phyloP scores from a whole-genome alignment of 2,797 vertebrate species.

The Labroides dimidiatus region DNA sequence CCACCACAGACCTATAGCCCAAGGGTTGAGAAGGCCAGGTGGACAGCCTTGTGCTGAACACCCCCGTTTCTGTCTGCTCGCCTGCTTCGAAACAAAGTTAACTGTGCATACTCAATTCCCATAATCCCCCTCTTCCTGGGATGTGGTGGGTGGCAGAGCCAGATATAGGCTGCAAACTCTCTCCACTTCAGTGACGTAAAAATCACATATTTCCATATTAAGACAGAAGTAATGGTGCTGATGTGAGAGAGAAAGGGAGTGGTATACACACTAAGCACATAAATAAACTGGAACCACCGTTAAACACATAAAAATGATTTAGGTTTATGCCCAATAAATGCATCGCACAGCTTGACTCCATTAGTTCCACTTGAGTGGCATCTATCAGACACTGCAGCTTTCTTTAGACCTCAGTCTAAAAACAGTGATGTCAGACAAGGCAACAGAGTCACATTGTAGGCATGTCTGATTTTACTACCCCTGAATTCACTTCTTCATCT shows the following conservation, averaged over 20 bases:
- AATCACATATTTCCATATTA: slow-evolving; percentile 55
- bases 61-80: slow-evolving; percentile 21
- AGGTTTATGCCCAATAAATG: slow-evolving; percentile 71
- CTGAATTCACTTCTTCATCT: slow-evolving; percentile 30
- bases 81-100: slow-evolving; percentile 61
- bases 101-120: slow-evolving; percentile 54
- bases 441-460: slow-evolving; percentile 56
- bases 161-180: slow-evolving; percentile 62
- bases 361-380: slow-evolving; percentile 77
- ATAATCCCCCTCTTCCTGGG: slow-evolving; percentile 65
- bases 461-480: slow-evolving; percentile 46
- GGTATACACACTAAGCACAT: slow-evolving; percentile 40
- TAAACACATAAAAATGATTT: slow-evolving; percentile 74
- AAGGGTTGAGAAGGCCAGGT: slow-evolving; percentile 68
- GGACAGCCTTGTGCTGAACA: slow-evolving; percentile 55
- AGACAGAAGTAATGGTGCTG: slow-evolving; percentile 24
- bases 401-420: slow-evolving; percentile 49
- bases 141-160: slow-evolving; percentile 56
- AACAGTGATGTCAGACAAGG: slow-evolving; percentile 64
- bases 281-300: slow-evolving; percentile 51
- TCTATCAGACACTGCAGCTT: slow-evolving; percentile 67
- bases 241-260: slow-evolving; percentile 45
- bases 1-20: slow-evolving; percentile 51
- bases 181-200: slow-evolving; percentile 45
- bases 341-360: slow-evolving; percentile 73